phyloP scores from a whole-genome alignment of 2,113 vertebrate genomes.

The Atlantisia rogersi region DNA sequence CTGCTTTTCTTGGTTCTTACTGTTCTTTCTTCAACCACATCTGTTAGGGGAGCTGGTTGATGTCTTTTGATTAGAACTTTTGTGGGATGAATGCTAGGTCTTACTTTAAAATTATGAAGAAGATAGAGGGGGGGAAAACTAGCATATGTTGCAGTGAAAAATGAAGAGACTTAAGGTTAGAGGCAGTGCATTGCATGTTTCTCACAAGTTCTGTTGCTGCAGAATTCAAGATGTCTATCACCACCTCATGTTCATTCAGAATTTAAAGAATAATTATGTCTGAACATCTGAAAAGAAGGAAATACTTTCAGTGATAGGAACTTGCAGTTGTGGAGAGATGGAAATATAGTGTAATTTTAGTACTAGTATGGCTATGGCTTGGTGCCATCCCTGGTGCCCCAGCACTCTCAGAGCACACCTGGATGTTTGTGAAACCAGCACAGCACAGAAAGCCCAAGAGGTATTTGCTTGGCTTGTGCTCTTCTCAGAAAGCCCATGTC shows the following conservation, averaged over 20 bases:
- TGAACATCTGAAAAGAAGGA: not conserved
- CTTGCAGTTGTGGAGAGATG: not conserved
- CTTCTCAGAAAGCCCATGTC: not conserved
- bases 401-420: not conserved
- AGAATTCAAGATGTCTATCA: not conserved
- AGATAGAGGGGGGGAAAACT: not conserved
- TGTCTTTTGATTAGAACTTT: not conserved
- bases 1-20: not conserved
- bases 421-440: not conserved
- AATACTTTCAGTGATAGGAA: not conserved
- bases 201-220: not conserved
- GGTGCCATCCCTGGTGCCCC: not conserved
- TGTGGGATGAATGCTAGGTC: not conserved
- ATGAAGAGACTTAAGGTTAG: not conserved
- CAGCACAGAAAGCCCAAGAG: not conserved
- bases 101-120: not conserved
- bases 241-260: not conserved
- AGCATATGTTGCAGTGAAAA: not conserved
- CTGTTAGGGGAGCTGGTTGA: not conserved
- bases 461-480: not conserved
- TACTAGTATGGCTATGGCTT: not conserved
- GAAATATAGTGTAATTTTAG: not conserved
- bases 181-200: not conserved
- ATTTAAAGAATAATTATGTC: not conserved
- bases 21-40: not conserved